phyloP scores from a whole-genome alignment of 2,888 invertebrate species.

The Dugesia japonica region DNA sequence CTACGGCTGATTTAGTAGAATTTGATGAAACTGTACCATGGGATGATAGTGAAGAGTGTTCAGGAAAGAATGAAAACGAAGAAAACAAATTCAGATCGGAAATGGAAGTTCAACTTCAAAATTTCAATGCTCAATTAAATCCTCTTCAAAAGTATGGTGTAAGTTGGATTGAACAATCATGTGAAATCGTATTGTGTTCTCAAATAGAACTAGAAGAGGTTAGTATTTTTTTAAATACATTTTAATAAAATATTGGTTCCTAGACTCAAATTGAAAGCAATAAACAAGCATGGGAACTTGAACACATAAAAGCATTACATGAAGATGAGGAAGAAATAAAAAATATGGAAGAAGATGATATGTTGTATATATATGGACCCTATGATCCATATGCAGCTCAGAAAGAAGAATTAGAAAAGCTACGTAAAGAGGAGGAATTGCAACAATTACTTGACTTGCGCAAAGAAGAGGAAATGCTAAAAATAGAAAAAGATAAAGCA shows the following conservation, averaged over 20 bases:
- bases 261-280: constrained; percentile 31
- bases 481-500: not conserved
- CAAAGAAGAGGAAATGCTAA: not conserved
- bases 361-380: constrained; percentile 61
- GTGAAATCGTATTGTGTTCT: not conserved
- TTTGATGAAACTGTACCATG: constrained; percentile 84
- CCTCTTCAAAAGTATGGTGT: constrained; percentile 88
- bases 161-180: constrained; percentile 61
- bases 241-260: no score
- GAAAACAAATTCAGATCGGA: constrained; percentile 28
- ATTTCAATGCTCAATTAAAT: constrained; percentile 56
- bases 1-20: constrained; percentile 58
- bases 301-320: constrained; percentile 42
- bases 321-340: constrained; percentile 50
- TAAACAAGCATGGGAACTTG: constrained; percentile 31
- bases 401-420: not conserved
- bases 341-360: constrained; percentile 50
- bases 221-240: no score
- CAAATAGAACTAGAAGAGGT: not conserved
- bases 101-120: constrained; percentile 22
- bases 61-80: not conserved
- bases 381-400: constrained; percentile 52
- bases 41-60: constrained; percentile 50
- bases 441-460: not conserved
- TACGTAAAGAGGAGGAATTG: not conserved